phyloP scores from a whole-genome alignment of 1,140 invertebrate genomes.

The Anastrepha obliqua region DNA sequence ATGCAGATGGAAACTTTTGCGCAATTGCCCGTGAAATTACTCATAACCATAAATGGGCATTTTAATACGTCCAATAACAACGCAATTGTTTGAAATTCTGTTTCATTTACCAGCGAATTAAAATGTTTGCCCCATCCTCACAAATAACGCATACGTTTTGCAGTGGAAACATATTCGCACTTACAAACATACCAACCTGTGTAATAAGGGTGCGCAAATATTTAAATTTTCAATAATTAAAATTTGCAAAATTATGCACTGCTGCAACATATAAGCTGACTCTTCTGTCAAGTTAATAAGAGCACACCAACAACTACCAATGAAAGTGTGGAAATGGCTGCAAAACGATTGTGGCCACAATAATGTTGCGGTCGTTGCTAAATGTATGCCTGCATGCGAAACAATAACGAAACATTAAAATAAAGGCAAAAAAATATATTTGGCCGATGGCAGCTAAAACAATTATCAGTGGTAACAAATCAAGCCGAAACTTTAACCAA shows the following conservation, averaged over 20 bases:
- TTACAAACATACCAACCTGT: background rate
- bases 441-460: background rate
- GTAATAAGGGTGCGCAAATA: background rate
- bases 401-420: background rate
- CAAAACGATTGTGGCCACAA: constrained; percentile 11
- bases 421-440: background rate
- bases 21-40: background rate
- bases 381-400: background rate
- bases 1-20: no score
- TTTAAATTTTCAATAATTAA: constrained; percentile 33
- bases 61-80: background rate
- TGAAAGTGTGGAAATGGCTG: background rate
- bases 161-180: background rate
- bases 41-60: background rate
- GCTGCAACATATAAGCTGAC: background rate
- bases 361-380: constrained; percentile 27
- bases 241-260: background rate
- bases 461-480: constrained; percentile 35
- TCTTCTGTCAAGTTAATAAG: background rate
- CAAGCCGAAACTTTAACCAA: background rate
- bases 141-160: background rate
- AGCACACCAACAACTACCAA: background rate
- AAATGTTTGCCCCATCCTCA: background rate
- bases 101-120: background rate
- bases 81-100: background rate